Evolutionary conservation across 2,888 invertebrate species (phyloP), one percentile per base, ranked within the genome.

Genomic region (Drosophila bunnanda): DNA sequence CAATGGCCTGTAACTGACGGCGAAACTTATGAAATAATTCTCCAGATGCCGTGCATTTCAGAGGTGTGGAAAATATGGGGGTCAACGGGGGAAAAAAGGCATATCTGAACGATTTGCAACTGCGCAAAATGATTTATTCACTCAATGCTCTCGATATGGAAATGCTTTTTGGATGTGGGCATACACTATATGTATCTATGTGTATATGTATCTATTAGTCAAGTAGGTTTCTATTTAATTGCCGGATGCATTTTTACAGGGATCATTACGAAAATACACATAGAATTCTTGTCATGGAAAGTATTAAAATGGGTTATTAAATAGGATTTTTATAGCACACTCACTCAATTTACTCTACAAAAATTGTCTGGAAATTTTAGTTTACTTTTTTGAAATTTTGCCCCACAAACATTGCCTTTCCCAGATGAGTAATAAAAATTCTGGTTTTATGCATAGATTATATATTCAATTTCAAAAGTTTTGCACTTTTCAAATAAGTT

Each of bases 71-170:
- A 32, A 15, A 50, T 32, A 50, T 25, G 25, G 43, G 44, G 56
- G 53, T 38, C 22, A 10, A 22, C 15, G 50, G 50, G 25, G 32
- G 25, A 25, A n/a, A 20, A 20, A 15, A 43, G 50, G 30, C 43
- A 2, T 20, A 44, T 44, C 54, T 55, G 38, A 57, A 50, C 50
- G 61, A 64, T 71, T 74, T 71, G 62, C 52, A 78, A 82, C 76
- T 87, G 82, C 87, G 83, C 85, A 84, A 82, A 82, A 81, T 76
- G 70, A 70, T 76, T 76, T 73, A 48, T 65, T 66, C 70, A 77
- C 69, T 75, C 59, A 38, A 30, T 65, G 43, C 15, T 67, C 68
- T 56, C 67, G 46, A 67, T 67, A 67, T 67, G 66, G 66, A 15
- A 32, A 38, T 55, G 67, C 22, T 15, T 66, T n/a, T n/a, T 56